These are phyloP conservation scores for Micronisus gabar DNA, from an alignment of 2,113 vertebrate species.

Conservation along the genomic window DNA sequence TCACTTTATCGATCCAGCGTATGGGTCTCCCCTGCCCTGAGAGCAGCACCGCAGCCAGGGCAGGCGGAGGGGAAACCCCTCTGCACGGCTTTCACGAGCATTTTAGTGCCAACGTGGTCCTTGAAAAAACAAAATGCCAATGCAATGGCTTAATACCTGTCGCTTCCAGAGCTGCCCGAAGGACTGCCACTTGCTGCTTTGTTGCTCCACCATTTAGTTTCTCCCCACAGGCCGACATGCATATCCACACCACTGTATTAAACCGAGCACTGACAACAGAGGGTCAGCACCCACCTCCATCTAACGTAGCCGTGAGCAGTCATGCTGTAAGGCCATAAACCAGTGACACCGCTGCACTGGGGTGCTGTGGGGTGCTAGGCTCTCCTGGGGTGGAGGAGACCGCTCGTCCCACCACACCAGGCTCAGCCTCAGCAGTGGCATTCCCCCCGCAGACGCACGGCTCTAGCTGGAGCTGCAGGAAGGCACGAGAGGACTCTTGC, in stretches of 20 bases:
- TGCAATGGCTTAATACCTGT: neutral
- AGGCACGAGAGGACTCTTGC: neutral
- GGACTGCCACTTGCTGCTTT: neutral
- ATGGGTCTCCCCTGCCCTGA: fast-evolving
- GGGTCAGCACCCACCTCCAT: neutral
- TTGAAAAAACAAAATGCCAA: neutral
- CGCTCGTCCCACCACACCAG: fast-evolving
- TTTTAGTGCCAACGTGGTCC: neutral
- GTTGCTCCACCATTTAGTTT: neutral
- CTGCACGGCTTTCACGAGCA: neutral
- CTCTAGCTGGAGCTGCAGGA: neutral
- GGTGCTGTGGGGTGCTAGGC: no score
- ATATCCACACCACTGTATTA: neutral
- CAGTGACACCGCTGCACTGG: neutral
- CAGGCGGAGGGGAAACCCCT: neutral
- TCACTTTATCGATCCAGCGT: neutral
- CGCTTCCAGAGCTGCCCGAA: neutral
- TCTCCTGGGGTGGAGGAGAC: neutral
- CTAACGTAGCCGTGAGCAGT: neutral
- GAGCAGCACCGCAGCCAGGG: neutral
- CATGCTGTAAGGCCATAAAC: neutral
- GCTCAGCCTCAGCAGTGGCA: neutral
- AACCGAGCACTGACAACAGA: no score
- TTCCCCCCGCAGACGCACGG: neutral
- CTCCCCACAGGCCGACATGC: neutral